Percentiles rank a stretch among this genome's conserved stretches.
phyloP scores from a whole-genome alignment of 2,888 invertebrate species.

The Coleophora flavipennella region DNA sequence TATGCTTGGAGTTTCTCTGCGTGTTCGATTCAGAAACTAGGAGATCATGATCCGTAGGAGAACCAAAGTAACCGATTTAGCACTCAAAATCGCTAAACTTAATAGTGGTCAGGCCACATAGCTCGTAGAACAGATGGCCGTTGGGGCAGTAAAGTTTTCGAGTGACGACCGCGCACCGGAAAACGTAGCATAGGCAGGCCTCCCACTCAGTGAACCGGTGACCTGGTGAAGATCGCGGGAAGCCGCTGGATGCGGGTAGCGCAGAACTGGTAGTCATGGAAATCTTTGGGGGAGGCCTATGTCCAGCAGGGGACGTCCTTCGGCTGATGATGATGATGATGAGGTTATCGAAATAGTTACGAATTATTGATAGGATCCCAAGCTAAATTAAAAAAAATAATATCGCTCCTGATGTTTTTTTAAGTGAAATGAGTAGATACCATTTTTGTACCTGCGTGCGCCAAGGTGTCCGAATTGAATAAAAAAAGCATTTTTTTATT shows the following conservation, averaged over 20 bases:
- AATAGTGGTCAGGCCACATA: neutral
- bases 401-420: too few species aligned
- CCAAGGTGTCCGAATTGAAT: too few species aligned
- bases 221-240: neutral
- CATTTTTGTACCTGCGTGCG: too few species aligned
- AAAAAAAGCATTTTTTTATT: too few species aligned
- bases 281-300: neutral
- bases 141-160: neutral
- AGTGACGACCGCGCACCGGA: neutral
- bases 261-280: neutral
- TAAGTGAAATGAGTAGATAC: too few species aligned
- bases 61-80: neutral
- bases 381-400: too few species aligned
- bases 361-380: too few species aligned
- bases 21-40: too few species aligned
- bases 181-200: neutral
- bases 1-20: too few species aligned
- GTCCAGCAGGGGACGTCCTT: neutral
- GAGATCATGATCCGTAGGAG: too few species aligned
- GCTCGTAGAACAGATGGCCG: neutral
- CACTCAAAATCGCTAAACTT: neutral
- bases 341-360: constrained; percentile 2
- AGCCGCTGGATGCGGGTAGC: neutral
- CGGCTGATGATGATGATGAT: constrained; percentile 1
- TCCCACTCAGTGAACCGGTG: neutral